A percentile compares a stretch with the other conserved stretches of the same genome.
Conservation (phyloP, 2,888 invertebrate genomes). For the Malachius bipustulatus region DNA sequence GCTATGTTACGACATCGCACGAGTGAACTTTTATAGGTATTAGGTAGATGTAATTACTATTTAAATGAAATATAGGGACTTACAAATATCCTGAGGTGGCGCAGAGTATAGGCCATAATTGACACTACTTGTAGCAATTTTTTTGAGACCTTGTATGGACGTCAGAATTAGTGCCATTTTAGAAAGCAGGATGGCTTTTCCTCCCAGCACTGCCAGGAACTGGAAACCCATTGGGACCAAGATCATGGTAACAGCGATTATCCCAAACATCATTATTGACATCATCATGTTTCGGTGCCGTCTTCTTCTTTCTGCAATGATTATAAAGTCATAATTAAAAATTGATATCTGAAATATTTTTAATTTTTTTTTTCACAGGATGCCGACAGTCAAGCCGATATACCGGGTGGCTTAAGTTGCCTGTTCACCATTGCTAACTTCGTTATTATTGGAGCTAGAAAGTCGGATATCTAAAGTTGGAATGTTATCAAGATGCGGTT, state of each 20-base stretch:
- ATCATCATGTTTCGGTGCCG: conserved; percentile 46
- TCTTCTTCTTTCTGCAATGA: conserved; percentile 11
- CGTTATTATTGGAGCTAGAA: no score
- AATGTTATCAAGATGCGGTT: no score
- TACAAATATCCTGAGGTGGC: conserved; percentile 29
- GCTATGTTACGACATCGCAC: no score
- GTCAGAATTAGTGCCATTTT: conserved; percentile 72
- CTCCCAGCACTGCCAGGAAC: conserved; percentile 68
- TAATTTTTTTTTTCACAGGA: no score
- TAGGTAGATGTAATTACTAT: no score
- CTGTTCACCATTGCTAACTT: no score
- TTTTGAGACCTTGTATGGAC: conserved; percentile 68
- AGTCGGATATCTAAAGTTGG: no score
- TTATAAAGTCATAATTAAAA: no score
- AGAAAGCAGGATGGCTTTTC: conserved; percentile 66
- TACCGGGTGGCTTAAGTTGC: no score
- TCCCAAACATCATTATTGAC: conserved; percentile 67
- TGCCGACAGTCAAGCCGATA: no score
- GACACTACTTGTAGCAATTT: conserved; percentile 61
- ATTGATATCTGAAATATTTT: no score
- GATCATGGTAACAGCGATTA: conserved; percentile 64
- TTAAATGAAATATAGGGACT: conserved; percentile 14
- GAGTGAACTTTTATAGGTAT: no score
- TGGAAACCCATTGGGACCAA: conserved; percentile 75
- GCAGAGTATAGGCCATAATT: conserved; percentile 66